Conservation (phyloP, 2,113 vertebrate species). For the Embiotoca jacksoni region DNA sequence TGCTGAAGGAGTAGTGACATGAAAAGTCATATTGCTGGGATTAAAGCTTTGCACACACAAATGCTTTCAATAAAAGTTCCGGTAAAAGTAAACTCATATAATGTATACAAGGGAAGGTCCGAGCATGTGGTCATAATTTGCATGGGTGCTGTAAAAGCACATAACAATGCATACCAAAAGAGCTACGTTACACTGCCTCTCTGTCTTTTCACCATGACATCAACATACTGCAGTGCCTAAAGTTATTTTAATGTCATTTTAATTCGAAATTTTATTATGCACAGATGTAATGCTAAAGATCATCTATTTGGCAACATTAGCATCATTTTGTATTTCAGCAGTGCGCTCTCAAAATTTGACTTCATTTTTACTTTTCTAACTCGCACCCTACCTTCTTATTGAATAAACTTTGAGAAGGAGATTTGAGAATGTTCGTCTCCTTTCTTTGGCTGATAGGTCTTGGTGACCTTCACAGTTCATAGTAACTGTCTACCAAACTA, state of each 20-base stretch:
- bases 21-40: not conserved
- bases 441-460: no score
- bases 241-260: constrained; percentile 2
- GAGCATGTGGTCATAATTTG: constrained; percentile 54
- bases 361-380: not conserved
- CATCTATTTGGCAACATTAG: not conserved
- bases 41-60: constrained; percentile 20
- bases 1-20: not conserved
- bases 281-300: not conserved
- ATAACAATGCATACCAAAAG: constrained; percentile 45
- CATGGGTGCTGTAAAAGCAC: constrained; percentile 29
- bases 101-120: constrained; percentile 35
- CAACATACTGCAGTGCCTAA: constrained; percentile 12
- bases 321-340: not conserved
- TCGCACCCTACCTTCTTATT: not conserved
- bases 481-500: no score
- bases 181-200: constrained; percentile 10
- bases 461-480: no score
- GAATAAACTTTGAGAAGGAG: not conserved
- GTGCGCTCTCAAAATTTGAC: not conserved
- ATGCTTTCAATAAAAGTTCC: constrained; percentile 29
- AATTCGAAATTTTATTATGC: constrained; percentile 7
- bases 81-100: constrained; percentile 25
- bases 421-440: not conserved
- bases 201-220: constrained; percentile 10